Conservation (phyloP, 2,797 vertebrate species). For the Emys orbicularis region DNA sequence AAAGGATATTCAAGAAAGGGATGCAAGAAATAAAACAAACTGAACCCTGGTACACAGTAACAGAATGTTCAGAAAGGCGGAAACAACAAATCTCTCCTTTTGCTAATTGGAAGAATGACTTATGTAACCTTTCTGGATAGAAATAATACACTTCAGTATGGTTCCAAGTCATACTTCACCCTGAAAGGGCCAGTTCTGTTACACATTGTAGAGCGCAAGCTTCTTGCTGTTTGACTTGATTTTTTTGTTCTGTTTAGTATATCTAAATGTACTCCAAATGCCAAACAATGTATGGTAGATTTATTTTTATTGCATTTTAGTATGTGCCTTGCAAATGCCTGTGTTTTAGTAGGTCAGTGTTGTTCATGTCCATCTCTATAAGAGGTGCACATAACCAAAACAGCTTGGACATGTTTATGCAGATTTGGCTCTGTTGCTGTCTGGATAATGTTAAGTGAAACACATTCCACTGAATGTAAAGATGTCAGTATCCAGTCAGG, state of each 20-base stretch:
- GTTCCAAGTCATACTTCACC: constrained; percentile 44
- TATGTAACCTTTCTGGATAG: background rate
- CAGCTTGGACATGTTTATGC: background rate
- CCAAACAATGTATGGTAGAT: background rate
- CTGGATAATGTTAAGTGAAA: background rate
- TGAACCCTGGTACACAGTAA: background rate
- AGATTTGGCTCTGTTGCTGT: background rate
- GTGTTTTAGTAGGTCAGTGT: constrained; percentile 7
- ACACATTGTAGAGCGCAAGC: background rate
- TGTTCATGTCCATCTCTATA: background rate
- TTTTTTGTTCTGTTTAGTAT: constrained; percentile 65
- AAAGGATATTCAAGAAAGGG: background rate
- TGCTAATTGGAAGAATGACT: constrained; percentile 2
- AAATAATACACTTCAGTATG: background rate
- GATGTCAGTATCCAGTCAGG: background rate
- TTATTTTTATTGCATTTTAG: constrained; percentile 4
- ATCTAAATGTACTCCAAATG: constrained; percentile 75
- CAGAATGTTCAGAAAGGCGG: background rate
- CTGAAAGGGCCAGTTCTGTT: constrained; percentile 34
- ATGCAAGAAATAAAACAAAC: background rate
- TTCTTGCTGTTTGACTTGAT: constrained; percentile 44
- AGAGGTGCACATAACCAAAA: background rate
- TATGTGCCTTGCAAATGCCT: constrained; percentile 56
- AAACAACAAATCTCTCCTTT: background rate
- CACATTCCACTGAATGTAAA: background rate